Evolutionary conservation across 2,888 invertebrate genomes (phyloP), one percentile per base, ranked within the genome.

Genomic region (Philereme vetulata): DNA sequence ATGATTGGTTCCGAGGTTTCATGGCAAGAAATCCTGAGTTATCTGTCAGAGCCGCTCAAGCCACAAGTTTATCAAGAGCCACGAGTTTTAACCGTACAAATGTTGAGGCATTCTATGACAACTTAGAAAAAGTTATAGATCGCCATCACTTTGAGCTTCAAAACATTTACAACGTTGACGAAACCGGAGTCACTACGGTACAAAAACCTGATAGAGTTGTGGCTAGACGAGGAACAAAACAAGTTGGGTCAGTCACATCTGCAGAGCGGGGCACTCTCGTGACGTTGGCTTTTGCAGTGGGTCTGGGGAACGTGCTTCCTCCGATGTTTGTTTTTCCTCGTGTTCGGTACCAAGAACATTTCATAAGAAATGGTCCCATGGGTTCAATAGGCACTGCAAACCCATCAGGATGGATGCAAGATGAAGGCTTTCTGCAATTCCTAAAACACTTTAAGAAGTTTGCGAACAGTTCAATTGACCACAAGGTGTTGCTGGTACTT

Each of bases 181-280:
- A 73, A 46, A 70, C 67, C 0, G 74, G 73, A 4, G 51, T 72
- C 5, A 72, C 71, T 9, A 72, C 70, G 1, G 72, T 70, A 0
- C 74, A 71, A 42, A 73, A 65, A 21, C 71, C 72, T 0, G 61
- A 71, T 8, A 60, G 51, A 59, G 21, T 21, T 21, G 21, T 21
- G 21, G 21, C 21, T 21, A 21, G 21, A 21, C 21, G 59, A 11
- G 71, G 69, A 0, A 11, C 6, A 0, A 60, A 66, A 7, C 78
- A 81, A 63, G 78, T 83, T 0, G 79, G 78, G 7, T 64, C 78
- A 51, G 8, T 80, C 0, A 78, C 78, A 4, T 81, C 81, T n/a
- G 77, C 74, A 0, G 83, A 85, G 67, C 66, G 79, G 35, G 82
- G 82, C 0, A 76, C 78, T 8, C 60, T 76, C 6, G 73, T 76